Conservation (phyloP, 2,888 invertebrate species). For the Dermolepida albohirtum region DNA sequence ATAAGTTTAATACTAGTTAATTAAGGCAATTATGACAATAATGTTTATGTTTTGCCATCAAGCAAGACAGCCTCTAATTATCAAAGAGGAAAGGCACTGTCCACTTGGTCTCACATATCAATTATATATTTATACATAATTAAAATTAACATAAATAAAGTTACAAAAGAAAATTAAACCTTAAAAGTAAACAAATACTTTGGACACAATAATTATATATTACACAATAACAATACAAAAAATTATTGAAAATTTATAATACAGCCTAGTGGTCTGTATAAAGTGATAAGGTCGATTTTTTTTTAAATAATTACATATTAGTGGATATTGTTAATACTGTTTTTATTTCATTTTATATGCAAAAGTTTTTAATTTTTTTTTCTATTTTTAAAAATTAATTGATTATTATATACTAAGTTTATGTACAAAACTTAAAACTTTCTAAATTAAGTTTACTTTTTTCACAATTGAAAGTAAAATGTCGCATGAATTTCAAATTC, state of each 20-base stretch:
- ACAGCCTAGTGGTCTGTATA: constrained; percentile 13
- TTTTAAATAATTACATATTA: neutral
- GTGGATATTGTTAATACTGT: neutral
- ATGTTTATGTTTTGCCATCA: constrained; percentile 47
- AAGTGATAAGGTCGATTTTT: neutral
- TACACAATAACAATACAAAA: constrained; percentile 30
- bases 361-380: neutral
- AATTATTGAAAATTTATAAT: neutral
- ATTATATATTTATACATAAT: constrained; percentile 39
- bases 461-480: neutral
- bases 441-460: too few species aligned
- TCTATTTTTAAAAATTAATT: neutral
- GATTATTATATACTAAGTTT: neutral
- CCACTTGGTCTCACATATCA: constrained; percentile 47
- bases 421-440: neutral
- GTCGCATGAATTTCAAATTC: neutral
- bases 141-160: constrained; percentile 35
- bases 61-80: constrained; percentile 48
- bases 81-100: constrained; percentile 48
- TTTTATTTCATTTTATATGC: too few species aligned
- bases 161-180: constrained; percentile 34
- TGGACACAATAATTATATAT: constrained; percentile 39
- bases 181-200: constrained; percentile 46
- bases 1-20: constrained; percentile 49
- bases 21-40: constrained; percentile 49